A percentile compares a stretch with the other conserved stretches of the same genome.
phyloP scores from a whole-genome alignment of 1,140 invertebrate genomes.

The Micrasema minimum region DNA sequence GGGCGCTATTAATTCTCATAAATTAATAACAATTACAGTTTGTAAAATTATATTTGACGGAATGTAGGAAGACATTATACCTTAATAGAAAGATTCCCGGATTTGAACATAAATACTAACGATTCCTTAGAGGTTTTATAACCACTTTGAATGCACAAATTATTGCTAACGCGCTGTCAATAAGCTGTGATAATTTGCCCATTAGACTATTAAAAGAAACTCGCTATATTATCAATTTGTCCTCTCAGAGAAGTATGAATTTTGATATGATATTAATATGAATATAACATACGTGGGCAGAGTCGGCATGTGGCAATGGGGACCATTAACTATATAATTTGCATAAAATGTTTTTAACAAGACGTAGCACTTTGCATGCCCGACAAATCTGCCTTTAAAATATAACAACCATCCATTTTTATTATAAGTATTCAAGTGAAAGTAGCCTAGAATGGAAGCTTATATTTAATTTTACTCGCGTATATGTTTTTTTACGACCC shows the following conservation, averaged over 20 bases:
- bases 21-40: too few species aligned
- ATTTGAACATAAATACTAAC: slow-evolving; percentile 1
- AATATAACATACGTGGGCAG: slow-evolving; percentile 6
- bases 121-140: background rate
- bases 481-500: slow-evolving; percentile 36
- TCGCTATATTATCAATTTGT: slow-evolving; percentile 4
- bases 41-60: too few species aligned
- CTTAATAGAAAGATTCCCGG: background rate
- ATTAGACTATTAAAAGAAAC: slow-evolving; percentile 1
- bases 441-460: slow-evolving; percentile 26
- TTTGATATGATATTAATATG: background rate
- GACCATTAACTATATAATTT: background rate
- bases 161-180: background rate
- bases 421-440: slow-evolving; percentile 35
- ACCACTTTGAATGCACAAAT: background rate
- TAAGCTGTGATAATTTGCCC: slow-evolving; percentile 8
- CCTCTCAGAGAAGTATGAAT: background rate
- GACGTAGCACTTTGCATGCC: background rate
- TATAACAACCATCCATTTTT: background rate
- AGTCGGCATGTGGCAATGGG: background rate
- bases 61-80: too few species aligned
- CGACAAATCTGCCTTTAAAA: background rate
- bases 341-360: slow-evolving; percentile 7
- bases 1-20: too few species aligned
- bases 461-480: slow-evolving; percentile 18